Evolutionary conservation across 1,140 invertebrate genomes (phyloP).

Genomic region (Phthorimaea operculella): DNA sequence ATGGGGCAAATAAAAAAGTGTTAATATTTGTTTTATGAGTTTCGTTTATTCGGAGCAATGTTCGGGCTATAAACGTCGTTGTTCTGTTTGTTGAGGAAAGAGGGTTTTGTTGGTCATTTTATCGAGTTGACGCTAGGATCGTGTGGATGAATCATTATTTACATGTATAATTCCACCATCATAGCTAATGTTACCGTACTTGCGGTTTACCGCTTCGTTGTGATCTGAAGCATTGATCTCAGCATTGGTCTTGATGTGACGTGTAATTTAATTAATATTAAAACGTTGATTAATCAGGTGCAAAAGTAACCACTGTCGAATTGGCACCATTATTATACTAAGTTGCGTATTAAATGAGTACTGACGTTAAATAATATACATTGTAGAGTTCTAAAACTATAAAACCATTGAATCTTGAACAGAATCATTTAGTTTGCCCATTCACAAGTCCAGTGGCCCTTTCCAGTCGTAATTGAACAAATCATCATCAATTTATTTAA

Average conservation of each 20-base stretch:
- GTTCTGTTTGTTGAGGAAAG: not conserved
- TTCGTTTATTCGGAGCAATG: slow-evolving; percentile 1
- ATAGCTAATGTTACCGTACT: not conserved
- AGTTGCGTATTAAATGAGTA: no score
- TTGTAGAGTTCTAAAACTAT: no score
- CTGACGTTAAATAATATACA: no score
- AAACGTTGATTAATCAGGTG: no score
- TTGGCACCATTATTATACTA: no score
- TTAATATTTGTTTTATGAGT: slow-evolving; percentile 5
- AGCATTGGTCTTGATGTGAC: no score
- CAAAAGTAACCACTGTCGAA: no score
- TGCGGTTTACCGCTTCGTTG: not conserved
- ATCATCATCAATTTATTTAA: slow-evolving; percentile 49
- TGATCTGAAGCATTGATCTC: no score
- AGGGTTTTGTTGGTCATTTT: not conserved
- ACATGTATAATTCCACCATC: not conserved
- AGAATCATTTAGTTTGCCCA: slow-evolving; percentile 15
- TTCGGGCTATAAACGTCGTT: not conserved
- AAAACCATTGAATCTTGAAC: slow-evolving; percentile 16
- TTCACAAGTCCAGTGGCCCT: slow-evolving; percentile 19
- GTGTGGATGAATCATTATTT: not conserved
- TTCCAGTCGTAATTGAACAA: slow-evolving; percentile 41
- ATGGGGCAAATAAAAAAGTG: slow-evolving; percentile 2
- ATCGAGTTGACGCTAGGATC: not conserved
- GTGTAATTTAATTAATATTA: no score